Evolutionary conservation across 2,797 vertebrate genomes (phyloP).

Genomic region (Acanthornis magna): DNA sequence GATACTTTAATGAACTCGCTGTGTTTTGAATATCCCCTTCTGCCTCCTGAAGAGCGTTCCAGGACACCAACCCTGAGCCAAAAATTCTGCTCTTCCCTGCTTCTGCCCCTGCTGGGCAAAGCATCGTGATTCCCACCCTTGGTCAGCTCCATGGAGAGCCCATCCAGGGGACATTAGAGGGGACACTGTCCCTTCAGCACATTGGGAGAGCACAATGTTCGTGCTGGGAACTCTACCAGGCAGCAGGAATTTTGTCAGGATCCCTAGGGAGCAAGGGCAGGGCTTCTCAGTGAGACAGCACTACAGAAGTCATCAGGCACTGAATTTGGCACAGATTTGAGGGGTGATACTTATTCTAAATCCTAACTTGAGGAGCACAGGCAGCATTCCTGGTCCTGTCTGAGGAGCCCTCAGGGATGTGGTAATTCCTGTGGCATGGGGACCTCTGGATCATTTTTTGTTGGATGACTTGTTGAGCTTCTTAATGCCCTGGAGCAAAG

Average conservation of each 20-base stretch:
- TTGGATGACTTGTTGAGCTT: background rate
- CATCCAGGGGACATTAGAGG: fast-evolving
- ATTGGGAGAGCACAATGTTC: background rate
- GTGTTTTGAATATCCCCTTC: background rate
- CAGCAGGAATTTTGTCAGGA: background rate
- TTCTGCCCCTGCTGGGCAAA: background rate
- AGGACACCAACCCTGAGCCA: background rate
- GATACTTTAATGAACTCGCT: background rate
- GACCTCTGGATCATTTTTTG: background rate
- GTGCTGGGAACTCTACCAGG: background rate
- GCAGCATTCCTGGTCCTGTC: background rate
- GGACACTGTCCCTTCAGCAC: background rate
- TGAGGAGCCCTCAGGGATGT: background rate
- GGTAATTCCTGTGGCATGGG: background rate
- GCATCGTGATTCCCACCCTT: too few species aligned
- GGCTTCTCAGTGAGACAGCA: background rate
- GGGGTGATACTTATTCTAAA: too few species aligned
- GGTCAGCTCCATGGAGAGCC: background rate
- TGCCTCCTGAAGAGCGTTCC: background rate
- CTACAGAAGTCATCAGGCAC: background rate
- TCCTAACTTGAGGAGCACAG: background rate
- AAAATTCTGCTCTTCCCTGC: background rate
- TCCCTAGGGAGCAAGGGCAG: background rate
- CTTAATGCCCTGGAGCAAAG: background rate
- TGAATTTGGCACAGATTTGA: background rate